phyloP scores from a whole-genome alignment of 1,140 invertebrate species.

The Drosophila equinoxialis region DNA sequence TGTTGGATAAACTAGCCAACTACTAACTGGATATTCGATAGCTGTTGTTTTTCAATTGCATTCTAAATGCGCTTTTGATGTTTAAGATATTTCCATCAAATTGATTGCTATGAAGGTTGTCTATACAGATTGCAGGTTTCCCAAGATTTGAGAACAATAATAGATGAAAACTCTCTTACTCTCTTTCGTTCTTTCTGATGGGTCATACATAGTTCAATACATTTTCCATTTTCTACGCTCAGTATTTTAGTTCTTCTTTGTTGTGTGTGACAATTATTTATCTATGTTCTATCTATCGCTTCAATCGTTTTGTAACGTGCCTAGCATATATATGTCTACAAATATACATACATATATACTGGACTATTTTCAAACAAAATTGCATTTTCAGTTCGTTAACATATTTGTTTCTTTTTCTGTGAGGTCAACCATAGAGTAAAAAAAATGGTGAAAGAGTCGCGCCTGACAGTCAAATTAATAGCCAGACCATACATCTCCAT shows the following conservation, averaged over 20 bases:
- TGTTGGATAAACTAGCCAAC: slow-evolving; percentile 28
- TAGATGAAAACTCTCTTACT: background rate
- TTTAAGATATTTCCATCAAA: slow-evolving; percentile 17
- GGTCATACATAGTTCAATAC: slow-evolving; percentile 42
- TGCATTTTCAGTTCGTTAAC: slow-evolving; percentile 20
- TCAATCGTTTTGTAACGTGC: slow-evolving; percentile 37
- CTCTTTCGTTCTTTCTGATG: background rate
- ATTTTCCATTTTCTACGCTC: background rate
- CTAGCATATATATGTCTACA: slow-evolving; percentile 27
- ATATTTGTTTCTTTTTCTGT: background rate
- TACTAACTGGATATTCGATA: slow-evolving; percentile 19
- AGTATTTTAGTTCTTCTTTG: slow-evolving; percentile 20
- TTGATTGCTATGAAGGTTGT: too few relatives aligned
- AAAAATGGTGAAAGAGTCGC: slow-evolving; percentile 3
- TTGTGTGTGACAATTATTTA: slow-evolving; percentile 17
- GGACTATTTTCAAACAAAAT: slow-evolving; percentile 9
- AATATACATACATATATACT: background rate
- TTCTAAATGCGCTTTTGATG: slow-evolving; percentile 43
- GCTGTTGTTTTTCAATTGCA: slow-evolving; percentile 29
- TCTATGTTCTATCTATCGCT: slow-evolving; percentile 19
- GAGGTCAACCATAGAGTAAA: background rate
- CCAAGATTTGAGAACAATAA: background rate
- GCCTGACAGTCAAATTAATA: slow-evolving; percentile 47
- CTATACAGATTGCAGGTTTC: background rate
- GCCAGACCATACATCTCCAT: slow-evolving; percentile 36